Conservation (phyloP, 2,888 invertebrate genomes). For the Sisyra nigra region DNA sequence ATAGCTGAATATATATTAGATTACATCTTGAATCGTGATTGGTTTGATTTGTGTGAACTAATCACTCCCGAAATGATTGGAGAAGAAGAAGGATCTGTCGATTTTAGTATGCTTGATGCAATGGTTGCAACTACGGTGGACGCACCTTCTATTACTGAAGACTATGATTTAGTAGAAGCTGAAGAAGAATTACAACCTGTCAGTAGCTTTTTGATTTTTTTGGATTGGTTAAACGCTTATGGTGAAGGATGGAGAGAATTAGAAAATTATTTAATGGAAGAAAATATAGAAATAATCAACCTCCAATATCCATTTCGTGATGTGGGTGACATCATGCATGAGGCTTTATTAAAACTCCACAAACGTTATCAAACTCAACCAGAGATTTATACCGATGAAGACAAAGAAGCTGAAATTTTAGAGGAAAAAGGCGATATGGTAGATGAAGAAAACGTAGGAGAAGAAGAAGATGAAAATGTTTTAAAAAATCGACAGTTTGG, state of each 20-base stretch:
- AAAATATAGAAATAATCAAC: not conserved
- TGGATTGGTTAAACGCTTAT: too few relatives aligned
- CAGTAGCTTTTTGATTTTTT: too few relatives aligned
- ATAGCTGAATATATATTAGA: conserved; percentile 1
- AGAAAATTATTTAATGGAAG: not conserved
- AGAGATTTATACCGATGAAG: not conserved
- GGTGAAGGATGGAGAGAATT: not conserved
- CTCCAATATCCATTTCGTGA: not conserved
- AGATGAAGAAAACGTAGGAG: conserved; percentile 19
- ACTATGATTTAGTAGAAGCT: too few relatives aligned
- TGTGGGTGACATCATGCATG: not conserved
- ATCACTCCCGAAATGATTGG: not conserved
- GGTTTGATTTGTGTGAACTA: not conserved
- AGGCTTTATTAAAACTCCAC: not conserved
- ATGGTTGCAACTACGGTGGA: too few relatives aligned
- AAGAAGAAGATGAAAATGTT: conserved; percentile 12
- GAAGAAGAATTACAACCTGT: too few relatives aligned
- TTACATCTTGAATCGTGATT: not conserved
- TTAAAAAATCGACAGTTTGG: conserved; percentile 28
- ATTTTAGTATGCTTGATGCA: too few relatives aligned
- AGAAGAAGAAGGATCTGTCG: not conserved
- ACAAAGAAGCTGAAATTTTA: conserved; percentile 10
- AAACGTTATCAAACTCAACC: not conserved
- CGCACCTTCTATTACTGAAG: too few relatives aligned
- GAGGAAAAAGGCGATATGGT: conserved; percentile 22